phyloP scores from a whole-genome alignment of 2,797 vertebrate species.

The Poeciliopsis paucimaculata region DNA sequence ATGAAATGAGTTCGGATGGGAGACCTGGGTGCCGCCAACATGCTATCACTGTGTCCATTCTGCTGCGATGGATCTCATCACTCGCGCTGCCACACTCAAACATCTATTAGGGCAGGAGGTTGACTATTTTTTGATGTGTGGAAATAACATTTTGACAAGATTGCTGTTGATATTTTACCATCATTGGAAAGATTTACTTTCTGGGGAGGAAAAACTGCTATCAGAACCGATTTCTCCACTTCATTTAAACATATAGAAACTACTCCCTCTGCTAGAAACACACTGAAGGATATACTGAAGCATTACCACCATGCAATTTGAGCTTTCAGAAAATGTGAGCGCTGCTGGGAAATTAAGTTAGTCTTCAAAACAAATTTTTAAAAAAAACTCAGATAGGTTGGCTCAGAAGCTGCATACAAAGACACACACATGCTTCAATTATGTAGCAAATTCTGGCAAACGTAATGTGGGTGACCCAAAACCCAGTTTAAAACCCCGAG shows the following conservation, averaged over 20 bases:
- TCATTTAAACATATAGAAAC: constrained; percentile 32
- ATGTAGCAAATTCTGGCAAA: constrained; percentile 51
- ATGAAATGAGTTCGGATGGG: constrained; percentile 51
- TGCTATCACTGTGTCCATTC: constrained; percentile 21
- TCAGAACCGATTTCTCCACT: constrained; percentile 20
- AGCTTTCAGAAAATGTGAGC: background rate
- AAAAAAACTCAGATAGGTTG: constrained; percentile 9
- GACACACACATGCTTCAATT: constrained; percentile 38
- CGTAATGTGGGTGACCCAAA: constrained; percentile 55
- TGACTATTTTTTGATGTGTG: constrained; percentile 29
- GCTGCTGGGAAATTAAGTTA: constrained; percentile 13
- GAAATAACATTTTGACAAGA: constrained; percentile 43
- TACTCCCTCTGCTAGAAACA: constrained; percentile 15
- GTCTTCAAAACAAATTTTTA: background rate
- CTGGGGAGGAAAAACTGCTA: constrained; percentile 9
- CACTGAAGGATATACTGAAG: constrained; percentile 1
- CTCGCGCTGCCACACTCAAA: constrained; percentile 27
- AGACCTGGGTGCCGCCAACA: constrained; percentile 30
- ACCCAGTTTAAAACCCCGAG: constrained; percentile 44
- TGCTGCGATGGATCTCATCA: constrained; percentile 41
- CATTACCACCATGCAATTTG: background rate
- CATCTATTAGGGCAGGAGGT: constrained; percentile 45
- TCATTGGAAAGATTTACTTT: constrained; percentile 19
- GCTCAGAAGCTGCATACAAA: constrained; percentile 6
- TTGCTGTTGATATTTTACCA: constrained; percentile 42